Percentiles rank a stretch among this genome's conserved stretches.
Evolutionary conservation across 1,140 invertebrate genomes (phyloP).

Genomic region (Papilio dardanus): DNA sequence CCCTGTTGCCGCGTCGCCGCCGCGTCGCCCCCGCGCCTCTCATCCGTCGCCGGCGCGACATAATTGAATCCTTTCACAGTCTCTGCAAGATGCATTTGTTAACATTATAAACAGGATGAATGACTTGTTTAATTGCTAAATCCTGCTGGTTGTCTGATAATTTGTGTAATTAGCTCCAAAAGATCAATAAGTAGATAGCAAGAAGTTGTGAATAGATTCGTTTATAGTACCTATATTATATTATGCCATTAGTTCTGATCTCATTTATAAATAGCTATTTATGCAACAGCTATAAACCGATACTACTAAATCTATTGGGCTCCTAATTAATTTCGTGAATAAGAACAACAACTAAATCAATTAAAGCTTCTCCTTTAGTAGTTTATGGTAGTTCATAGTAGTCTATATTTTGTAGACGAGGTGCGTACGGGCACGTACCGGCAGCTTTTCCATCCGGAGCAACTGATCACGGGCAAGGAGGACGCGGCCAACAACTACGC

Average conservation of each 20-base stretch:
- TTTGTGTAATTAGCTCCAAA: neutral
- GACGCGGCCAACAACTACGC: conserved; percentile 82
- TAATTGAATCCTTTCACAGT: conserved; percentile 16
- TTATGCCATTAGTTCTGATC: neutral
- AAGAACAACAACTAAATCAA: neutral
- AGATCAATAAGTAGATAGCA: neutral
- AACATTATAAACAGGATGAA: neutral
- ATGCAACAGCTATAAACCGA: neutral
- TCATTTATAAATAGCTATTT: neutral
- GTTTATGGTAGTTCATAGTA: too few relatives aligned
- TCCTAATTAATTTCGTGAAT: neutral
- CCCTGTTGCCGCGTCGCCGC: neutral
- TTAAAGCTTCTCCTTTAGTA: too few relatives aligned
- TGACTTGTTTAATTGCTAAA: neutral
- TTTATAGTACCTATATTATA: neutral
- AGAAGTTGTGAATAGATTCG: neutral
- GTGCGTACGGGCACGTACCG: conserved; percentile 92
- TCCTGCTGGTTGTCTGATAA: neutral
- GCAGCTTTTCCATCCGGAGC: conserved; percentile 92
- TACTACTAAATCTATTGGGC: neutral
- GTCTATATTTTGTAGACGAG: conserved; percentile 80
- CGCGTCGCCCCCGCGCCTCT: neutral
- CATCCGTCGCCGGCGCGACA: neutral
- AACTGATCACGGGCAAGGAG: conserved; percentile 92
- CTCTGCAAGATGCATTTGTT: neutral